A percentile compares a stretch with the other conserved stretches of the same genome.
These are phyloP conservation scores for Iselma pallidipennis DNA, from an alignment of 2,888 invertebrate species.

Conservation along the genomic window DNA sequence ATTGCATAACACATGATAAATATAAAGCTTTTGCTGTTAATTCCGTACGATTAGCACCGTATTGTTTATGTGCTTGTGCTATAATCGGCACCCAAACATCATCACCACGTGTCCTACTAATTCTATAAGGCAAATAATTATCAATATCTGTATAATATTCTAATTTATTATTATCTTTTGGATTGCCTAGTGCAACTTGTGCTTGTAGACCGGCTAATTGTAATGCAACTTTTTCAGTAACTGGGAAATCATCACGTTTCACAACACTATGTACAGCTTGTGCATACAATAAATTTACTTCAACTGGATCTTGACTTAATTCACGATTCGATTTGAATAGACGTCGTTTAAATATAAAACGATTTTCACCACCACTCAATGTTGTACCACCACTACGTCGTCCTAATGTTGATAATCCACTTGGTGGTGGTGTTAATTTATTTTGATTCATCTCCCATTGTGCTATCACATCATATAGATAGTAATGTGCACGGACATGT, in stretches of 20 bases:
- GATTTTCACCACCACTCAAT: constrained; percentile 83
- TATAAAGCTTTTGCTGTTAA: constrained; percentile 92
- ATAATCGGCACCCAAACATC: constrained; percentile 88
- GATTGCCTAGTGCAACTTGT: constrained; percentile 90
- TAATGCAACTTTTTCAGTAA: constrained; percentile 91
- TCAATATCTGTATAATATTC: constrained; percentile 91
- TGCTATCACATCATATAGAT: constrained; percentile 91
- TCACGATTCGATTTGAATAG: constrained; percentile 87
- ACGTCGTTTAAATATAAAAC: constrained; percentile 90
- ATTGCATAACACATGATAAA: constrained; percentile 95
- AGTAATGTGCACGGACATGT: constrained; percentile 89
- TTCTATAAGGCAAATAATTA: constrained; percentile 83
- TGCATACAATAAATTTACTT: constrained; percentile 90
- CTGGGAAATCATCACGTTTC: constrained; percentile 94
- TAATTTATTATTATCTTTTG: constrained; percentile 73
- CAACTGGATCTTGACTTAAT: constrained; percentile 92
- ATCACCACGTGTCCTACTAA: constrained; percentile 75
- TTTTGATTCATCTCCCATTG: constrained; percentile 79
- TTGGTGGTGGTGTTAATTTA: constrained; percentile 47
- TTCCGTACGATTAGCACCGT: constrained; percentile 90
- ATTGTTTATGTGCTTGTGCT: constrained; percentile 86
- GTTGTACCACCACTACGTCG: constrained; percentile 65
- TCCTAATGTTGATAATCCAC: constrained; percentile 56
- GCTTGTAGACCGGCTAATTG: constrained; percentile 94
- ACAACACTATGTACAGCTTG: constrained; percentile 95